phyloP scores from a whole-genome alignment of 2,888 invertebrate species.

The Exephanes ischioxanthus region DNA sequence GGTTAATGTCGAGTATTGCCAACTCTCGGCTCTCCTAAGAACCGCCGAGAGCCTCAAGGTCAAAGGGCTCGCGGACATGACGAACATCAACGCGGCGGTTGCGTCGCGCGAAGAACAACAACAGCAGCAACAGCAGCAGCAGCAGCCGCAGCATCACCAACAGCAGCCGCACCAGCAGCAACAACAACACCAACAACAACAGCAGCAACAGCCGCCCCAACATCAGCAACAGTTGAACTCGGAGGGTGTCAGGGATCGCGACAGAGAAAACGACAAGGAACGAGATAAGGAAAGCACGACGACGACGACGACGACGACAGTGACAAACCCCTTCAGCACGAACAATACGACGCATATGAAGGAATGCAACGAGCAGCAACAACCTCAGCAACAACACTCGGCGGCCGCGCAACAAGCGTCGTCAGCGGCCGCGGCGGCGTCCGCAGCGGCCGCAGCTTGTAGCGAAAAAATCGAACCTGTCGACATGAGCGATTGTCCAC shows the following conservation, averaged over 20 bases:
- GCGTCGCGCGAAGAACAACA: conserved; percentile 83
- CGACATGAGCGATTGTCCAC: conserved; percentile 77
- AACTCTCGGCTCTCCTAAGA: conserved; percentile 95
- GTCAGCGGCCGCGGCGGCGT: conserved; percentile 61
- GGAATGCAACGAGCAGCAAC: conserved; percentile 78
- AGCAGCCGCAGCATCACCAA: too few relatives aligned
- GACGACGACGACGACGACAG: conserved; percentile 65
- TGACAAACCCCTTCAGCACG: conserved; percentile 72
- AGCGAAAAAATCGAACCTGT: conserved; percentile 79
- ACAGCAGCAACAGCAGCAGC: conserved; percentile 86
- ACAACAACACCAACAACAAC: conserved; percentile 65
- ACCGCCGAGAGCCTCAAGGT: conserved; percentile 97
- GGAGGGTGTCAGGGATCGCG: conserved; percentile 72
- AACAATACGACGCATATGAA: conserved; percentile 68
- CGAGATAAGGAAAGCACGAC: conserved; percentile 70
- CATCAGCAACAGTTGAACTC: conserved; percentile 57
- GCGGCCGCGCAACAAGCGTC: conserved; percentile 59
- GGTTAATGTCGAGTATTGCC: conserved; percentile 97
- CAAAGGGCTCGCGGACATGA: conserved; percentile 97
- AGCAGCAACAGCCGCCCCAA: conserved; percentile 70
- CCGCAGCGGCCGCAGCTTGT: conserved; percentile 71
- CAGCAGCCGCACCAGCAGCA: too few relatives aligned
- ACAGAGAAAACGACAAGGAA: conserved; percentile 74
- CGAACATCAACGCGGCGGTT: conserved; percentile 90
- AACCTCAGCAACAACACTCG: conserved; percentile 60